phyloP scores from a whole-genome alignment of 2,888 invertebrate genomes.

The Mactromeris polynyma region DNA sequence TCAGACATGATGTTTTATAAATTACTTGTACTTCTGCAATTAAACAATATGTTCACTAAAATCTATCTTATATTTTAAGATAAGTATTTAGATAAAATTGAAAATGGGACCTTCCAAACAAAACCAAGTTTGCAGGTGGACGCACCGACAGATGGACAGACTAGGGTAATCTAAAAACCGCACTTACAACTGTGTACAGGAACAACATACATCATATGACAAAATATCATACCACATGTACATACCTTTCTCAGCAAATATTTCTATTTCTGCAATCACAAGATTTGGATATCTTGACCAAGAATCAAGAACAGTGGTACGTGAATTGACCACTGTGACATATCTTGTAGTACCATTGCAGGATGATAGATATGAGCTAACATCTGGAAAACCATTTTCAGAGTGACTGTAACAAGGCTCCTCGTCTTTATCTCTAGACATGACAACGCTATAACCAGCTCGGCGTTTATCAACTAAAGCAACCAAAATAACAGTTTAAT shows the following conservation, averaged over 20 bases:
- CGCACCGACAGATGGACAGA: no score
- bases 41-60: no score
- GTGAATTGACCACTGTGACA: constrained; percentile 45
- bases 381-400: neutral
- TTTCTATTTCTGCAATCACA: constrained; percentile 48
- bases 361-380: constrained; percentile 13
- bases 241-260: constrained; percentile 52
- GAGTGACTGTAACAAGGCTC: neutral
- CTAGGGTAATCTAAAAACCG: no score
- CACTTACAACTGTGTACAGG: no score
- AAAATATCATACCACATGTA: no score
- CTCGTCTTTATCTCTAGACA: constrained; percentile 30
- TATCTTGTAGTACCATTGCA: constrained; percentile 45
- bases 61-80: no score
- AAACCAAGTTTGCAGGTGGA: no score
- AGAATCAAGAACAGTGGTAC: neutral
- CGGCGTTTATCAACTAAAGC: constrained; percentile 34
- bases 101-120: no score
- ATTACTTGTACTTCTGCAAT: no score
- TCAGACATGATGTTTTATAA: no score
- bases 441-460: constrained; percentile 41
- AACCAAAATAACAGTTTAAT: neutral
- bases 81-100: no score
- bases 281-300: constrained; percentile 57
- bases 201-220: no score